Evolutionary conservation across 2,113 vertebrate species (phyloP).

Genomic region (Columbina picui): DNA sequence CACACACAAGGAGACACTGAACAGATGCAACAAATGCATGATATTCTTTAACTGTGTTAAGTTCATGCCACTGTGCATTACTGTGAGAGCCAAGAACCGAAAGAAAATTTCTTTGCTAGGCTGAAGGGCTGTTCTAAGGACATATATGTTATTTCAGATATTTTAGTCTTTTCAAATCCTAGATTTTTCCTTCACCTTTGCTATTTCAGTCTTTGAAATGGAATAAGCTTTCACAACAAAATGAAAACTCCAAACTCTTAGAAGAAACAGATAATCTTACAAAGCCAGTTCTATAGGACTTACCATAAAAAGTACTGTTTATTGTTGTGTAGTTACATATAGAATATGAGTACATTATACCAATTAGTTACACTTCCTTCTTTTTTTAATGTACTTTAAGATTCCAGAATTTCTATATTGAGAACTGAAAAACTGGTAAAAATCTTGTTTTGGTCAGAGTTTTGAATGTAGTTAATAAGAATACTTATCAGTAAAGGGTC

Average conservation of each 20-base stretch:
- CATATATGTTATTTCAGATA: not conserved
- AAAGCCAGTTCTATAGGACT: conserved; percentile 10
- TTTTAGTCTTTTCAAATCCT: conserved; percentile 11
- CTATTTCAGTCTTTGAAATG: conserved; percentile 2
- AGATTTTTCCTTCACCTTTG: not conserved
- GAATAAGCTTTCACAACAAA: conserved; percentile 45
- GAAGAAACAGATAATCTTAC: conserved; percentile 22
- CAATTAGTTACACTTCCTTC: not conserved
- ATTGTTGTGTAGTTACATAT: not conserved
- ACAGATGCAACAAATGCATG: not conserved
- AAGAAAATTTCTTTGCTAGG: not conserved
- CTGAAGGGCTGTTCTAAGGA: not conserved
- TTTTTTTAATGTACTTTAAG: not conserved
- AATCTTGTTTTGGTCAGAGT: not conserved
- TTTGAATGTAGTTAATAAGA: not conserved
- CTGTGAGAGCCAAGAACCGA: not conserved
- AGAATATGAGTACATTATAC: not conserved
- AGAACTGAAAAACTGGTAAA: not conserved
- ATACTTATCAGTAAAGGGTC: not conserved
- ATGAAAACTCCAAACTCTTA: conserved; percentile 52
- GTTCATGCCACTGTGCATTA: not conserved
- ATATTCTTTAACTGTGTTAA: not conserved
- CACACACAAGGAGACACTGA: not conserved
- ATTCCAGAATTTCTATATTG: conserved; percentile 1
- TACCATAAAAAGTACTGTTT: not conserved